Conservation (phyloP, 2,888 invertebrate genomes). For the Crossocerus cetratus region DNA sequence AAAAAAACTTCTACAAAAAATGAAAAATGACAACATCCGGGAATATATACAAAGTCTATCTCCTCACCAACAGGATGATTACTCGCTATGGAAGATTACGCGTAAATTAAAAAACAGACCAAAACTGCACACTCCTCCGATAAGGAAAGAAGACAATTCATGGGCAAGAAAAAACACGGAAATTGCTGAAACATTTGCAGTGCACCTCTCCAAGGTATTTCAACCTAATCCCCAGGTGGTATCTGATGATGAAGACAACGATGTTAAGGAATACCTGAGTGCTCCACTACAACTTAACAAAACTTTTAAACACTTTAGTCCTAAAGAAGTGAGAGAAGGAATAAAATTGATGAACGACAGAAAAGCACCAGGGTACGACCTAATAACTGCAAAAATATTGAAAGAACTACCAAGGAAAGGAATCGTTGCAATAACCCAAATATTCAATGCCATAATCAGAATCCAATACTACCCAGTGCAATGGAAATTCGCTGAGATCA, state of each 20-base stretch:
- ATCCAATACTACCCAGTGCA: not conserved
- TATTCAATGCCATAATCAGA: not conserved
- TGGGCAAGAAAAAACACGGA: no score
- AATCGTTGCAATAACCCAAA: conserved; percentile 1
- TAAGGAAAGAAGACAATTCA: conserved; percentile 36
- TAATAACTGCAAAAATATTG: conserved; percentile 36
- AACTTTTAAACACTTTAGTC: conserved; percentile 6
- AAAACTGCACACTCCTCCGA: conserved; percentile 30
- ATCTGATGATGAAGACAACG: conserved; percentile 6
- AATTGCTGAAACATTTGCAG: conserved; percentile 50
- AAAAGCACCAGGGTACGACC: conserved; percentile 56
- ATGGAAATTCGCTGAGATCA: conserved; percentile 5
- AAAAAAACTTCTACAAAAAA: conserved; percentile 13
- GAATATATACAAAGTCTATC: conserved; percentile 25
- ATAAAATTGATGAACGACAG: conserved; percentile 12
- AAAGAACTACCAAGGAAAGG: not conserved
- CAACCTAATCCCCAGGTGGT: no score
- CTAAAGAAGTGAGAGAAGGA: conserved; percentile 15
- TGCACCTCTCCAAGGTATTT: conserved; percentile 46
- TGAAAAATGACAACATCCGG: conserved; percentile 15
- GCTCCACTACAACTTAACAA: conserved; percentile 11
- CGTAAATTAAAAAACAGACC: conserved; percentile 44
- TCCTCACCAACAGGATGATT: conserved; percentile 42
- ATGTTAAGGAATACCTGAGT: conserved; percentile 1
- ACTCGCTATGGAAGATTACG: conserved; percentile 57